These are phyloP conservation scores for Barbus barbus DNA, from an alignment of 2,113 vertebrate species.

Conservation along the genomic window DNA sequence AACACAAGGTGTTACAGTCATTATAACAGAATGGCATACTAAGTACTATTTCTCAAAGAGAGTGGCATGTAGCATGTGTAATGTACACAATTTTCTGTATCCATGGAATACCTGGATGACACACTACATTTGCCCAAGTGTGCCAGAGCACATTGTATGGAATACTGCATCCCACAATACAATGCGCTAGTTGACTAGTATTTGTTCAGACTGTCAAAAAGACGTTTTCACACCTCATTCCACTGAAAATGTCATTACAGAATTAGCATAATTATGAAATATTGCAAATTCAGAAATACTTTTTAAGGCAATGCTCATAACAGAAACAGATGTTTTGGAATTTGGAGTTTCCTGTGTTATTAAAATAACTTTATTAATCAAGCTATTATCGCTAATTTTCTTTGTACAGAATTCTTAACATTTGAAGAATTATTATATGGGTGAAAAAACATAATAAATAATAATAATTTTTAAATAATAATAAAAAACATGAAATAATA, in stretches of 20 bases:
- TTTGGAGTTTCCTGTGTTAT: no score
- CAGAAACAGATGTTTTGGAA: no score
- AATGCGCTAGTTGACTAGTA: background rate
- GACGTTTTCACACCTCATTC: background rate
- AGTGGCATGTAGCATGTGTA: background rate
- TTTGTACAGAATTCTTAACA: background rate
- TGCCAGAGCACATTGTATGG: background rate
- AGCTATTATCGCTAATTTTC: no score
- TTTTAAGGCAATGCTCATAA: background rate
- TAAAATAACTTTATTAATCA: no score
- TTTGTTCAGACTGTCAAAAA: background rate
- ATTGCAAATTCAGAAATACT: background rate
- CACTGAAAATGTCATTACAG: no score
- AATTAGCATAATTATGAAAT: background rate
- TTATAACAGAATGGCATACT: background rate
- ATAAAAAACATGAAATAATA: background rate
- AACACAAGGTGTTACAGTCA: background rate
- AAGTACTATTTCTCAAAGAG: background rate
- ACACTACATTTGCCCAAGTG: background rate
- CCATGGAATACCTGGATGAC: background rate
- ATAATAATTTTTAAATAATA: no score
- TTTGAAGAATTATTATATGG: background rate
- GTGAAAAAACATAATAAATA: background rate
- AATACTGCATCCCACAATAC: background rate
- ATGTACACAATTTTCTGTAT: conserved; percentile 26